Evolutionary conservation across 1,140 invertebrate genomes (phyloP).

Genomic region (Microvelia longipes): DNA sequence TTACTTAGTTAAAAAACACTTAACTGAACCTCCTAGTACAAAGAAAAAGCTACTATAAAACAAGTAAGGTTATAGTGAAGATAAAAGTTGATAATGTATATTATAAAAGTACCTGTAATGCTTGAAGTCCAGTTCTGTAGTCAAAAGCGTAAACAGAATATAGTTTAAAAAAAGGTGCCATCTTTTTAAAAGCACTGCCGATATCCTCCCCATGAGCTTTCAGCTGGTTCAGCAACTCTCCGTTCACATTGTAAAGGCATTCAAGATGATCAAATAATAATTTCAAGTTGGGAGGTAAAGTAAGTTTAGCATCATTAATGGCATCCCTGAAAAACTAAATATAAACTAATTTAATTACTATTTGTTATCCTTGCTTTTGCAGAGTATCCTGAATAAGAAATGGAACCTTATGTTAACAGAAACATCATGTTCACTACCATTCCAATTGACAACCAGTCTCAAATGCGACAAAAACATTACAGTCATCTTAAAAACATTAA

Average conservation of each 20-base stretch:
- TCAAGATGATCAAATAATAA: slow-evolving; percentile 53
- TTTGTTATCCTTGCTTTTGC: not conserved
- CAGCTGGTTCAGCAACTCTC: slow-evolving; percentile 45
- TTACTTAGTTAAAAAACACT: too few species aligned
- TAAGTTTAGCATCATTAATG: slow-evolving; percentile 38
- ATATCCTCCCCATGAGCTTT: slow-evolving; percentile 42
- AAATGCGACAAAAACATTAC: too few species aligned
- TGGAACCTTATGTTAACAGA: too few species aligned
- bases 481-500: too few species aligned
- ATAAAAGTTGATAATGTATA: too few species aligned
- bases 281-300: slow-evolving; percentile 38
- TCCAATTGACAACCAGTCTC: too few species aligned
- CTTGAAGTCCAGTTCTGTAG: slow-evolving; percentile 37
- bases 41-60: too few species aligned
- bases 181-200: slow-evolving; percentile 45
- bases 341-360: slow-evolving; percentile 15
- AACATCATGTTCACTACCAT: too few species aligned
- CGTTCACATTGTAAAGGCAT: slow-evolving; percentile 53
- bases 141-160: slow-evolving; percentile 64
- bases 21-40: too few species aligned
- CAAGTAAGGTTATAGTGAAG: too few species aligned
- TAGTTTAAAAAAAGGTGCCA: slow-evolving; percentile 60
- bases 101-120: slow-evolving; percentile 20
- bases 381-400: not conserved
- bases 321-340: slow-evolving; percentile 50